phyloP scores from a whole-genome alignment of 2,113 vertebrate species.

The Rafetus swinhoei region DNA sequence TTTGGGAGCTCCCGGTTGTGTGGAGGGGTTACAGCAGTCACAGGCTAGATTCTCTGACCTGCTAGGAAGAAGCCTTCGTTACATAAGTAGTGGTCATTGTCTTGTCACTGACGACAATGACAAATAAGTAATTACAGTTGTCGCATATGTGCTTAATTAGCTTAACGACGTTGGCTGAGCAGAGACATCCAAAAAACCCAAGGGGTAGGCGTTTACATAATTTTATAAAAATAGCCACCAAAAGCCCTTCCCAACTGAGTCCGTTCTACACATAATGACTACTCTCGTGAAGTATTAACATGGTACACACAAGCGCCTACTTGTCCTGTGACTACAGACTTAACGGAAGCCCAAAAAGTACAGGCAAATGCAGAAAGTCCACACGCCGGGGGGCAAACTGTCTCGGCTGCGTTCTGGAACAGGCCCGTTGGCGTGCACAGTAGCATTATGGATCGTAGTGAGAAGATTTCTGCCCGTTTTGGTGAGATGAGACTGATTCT shows the following conservation, averaged over 20 bases:
- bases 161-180: neutral
- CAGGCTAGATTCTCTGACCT: too few species aligned
- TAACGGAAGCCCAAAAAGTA: neutral
- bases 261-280: neutral
- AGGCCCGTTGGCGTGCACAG: neutral
- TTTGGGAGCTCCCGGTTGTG: too few species aligned
- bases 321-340: neutral
- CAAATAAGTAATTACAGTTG: too few species aligned
- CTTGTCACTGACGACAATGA: too few species aligned
- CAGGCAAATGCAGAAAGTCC: neutral
- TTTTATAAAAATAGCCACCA: too few species aligned
- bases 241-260: neutral
- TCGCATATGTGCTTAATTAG: neutral
- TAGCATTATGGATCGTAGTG: too few species aligned
- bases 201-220: neutral
- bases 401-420: neutral
- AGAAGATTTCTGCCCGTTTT: neutral
- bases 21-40: too few species aligned
- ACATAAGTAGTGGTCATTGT: too few species aligned
- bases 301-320: neutral
- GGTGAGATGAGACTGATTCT: neutral
- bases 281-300: neutral
- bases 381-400: neutral
- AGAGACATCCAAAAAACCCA: too few species aligned
- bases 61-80: too few species aligned